Evolutionary conservation across 2,888 invertebrate genomes (phyloP), one percentile per base, ranked within the genome.

Genomic region (Microplitis deprimator): DNA sequence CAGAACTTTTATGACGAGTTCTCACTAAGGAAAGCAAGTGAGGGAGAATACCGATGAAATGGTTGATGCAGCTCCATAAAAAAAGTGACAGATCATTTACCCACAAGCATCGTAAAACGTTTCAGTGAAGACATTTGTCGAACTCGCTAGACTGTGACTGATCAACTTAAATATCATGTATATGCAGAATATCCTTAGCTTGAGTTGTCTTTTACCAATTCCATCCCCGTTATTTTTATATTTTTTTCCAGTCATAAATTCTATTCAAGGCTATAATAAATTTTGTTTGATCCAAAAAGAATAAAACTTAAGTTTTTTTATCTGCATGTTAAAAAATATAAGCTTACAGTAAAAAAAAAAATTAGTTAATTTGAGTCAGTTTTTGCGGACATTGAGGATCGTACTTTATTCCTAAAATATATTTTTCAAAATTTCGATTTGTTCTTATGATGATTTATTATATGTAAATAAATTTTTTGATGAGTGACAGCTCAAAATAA

Each of bases 231-330:
- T 50, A 50, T 50, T 50, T 50, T 50, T 50, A 50, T 68, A 16
- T 65, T 20, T 68, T 41, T 5, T 39, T 68, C n/a, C 40, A 68
- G 38, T 13, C 68, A 68, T 50, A 41, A 41, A 41, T 41, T 41
- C 7, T 6, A 41, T 41, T 41, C 7, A 41, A 41, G 10, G 10
- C 10, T 10, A 41, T 41, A 10, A 41, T 29, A 29, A 29, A 29
- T 29, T n/a, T 38, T 62, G 6, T 64, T 40, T 39, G 17, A 62
- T 40, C n/a, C 6, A 6, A 38, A 6, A 16, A 59, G 8, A 13
- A 50, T 38, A 38, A 29, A 29, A 29, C 29, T 29, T 29, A 2
- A 29, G 29, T 29, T 29, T 29, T 20, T 29, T 29, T 29, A 29
- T 29, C 29, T 29, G 3, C 29, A 29, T 29, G 29, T 29, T 29